Percentiles rank a stretch among this genome's conserved stretches.
phyloP scores from a whole-genome alignment of 2,113 vertebrate genomes.

The Chaetops frenatus region DNA sequence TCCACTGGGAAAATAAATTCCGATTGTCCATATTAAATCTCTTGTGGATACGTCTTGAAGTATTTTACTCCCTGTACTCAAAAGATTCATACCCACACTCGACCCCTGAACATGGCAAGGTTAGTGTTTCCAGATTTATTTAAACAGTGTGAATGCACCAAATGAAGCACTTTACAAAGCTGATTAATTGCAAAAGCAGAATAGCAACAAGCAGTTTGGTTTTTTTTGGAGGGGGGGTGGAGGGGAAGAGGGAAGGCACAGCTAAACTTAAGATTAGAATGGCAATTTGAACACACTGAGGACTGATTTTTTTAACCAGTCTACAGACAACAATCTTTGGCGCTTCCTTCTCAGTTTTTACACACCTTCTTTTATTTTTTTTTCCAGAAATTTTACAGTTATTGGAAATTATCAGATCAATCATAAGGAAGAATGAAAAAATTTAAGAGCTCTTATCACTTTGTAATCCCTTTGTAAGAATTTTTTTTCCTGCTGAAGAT shows the following conservation, averaged over 20 bases:
- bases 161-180: constrained; percentile 72
- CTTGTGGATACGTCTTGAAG: constrained; percentile 78
- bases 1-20: constrained; percentile 84
- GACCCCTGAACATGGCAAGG: constrained; percentile 73
- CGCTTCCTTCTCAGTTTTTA: background rate
- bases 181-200: constrained; percentile 79
- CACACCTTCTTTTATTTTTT: background rate
- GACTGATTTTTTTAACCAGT: constrained; percentile 23
- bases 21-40: constrained; percentile 77
- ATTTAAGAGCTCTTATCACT: background rate
- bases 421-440: background rate
- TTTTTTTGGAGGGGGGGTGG: background rate
- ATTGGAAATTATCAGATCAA: background rate
- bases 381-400: background rate
- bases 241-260: background rate
- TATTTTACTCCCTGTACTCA: constrained; percentile 75
- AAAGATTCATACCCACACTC: constrained; percentile 79
- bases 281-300: constrained; percentile 41
- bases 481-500: background rate
- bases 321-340: background rate
- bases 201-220: constrained; percentile 75
- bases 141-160: constrained; percentile 71
- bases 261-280: constrained; percentile 62
- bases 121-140: constrained; percentile 78
- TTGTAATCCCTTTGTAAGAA: background rate